A percentile compares a stretch with the other conserved stretches of the same genome.
phyloP scores from a whole-genome alignment of 2,113 vertebrate species.

The Myotis brandtii region DNA sequence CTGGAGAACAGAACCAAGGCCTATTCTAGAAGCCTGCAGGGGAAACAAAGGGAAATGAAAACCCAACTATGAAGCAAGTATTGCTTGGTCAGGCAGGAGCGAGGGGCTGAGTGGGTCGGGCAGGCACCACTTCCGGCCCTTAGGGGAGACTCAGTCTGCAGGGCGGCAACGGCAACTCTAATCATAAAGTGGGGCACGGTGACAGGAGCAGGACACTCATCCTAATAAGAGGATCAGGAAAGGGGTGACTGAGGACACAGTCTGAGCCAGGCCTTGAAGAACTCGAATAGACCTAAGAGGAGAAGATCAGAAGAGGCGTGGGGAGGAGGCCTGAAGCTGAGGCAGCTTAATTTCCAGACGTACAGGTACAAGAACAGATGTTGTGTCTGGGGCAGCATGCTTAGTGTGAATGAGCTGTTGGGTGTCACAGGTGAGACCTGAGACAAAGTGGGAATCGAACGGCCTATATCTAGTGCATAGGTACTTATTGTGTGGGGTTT shows the following conservation, averaged over 20 bases:
- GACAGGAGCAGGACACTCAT: not conserved
- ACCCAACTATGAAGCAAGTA: not conserved
- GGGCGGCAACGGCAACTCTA: not conserved
- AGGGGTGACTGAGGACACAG: not conserved
- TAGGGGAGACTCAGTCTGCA: not conserved
- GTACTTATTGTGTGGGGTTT: fast-evolving
- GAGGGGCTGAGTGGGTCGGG: fast-evolving
- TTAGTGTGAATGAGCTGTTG: not conserved
- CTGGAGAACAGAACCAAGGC: not conserved
- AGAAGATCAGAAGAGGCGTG: not conserved
- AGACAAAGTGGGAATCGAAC: not conserved
- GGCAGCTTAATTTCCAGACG: not conserved
- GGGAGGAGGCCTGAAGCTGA: not conserved
- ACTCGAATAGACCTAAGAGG: not conserved
- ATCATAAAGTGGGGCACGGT: too few relatives aligned
- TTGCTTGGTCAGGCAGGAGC: too few relatives aligned
- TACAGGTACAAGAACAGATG: too few relatives aligned
- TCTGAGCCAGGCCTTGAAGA: not conserved
- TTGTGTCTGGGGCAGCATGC: not conserved
- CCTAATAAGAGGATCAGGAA: not conserved
- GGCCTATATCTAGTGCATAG: not conserved
- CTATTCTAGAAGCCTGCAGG: not conserved
- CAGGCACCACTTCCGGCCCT: fast-evolving
- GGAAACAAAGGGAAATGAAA: not conserved
- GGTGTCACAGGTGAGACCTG: not conserved